A percentile compares a stretch with the other conserved stretches of the same genome.
phyloP scores from a whole-genome alignment of 2,113 vertebrate species.

The Paramisgurnus dabryanus region DNA sequence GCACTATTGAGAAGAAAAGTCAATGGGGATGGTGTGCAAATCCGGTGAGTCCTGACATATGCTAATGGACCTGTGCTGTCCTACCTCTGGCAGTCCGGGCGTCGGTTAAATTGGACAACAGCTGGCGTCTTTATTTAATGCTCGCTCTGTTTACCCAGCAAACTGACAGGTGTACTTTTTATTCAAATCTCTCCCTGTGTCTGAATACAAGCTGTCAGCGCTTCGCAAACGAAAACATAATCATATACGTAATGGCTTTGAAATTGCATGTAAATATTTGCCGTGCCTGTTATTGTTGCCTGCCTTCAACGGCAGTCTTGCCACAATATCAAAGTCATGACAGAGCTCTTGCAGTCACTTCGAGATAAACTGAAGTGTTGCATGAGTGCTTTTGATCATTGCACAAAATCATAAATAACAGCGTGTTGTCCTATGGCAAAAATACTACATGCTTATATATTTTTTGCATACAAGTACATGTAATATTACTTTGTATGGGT shows the following conservation, averaged over 20 bases:
- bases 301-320: slow-evolving; percentile 22
- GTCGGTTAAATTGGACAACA: slow-evolving; percentile 27
- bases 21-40: not conserved
- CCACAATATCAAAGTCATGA: slow-evolving; percentile 60
- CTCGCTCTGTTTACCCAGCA: slow-evolving; percentile 60
- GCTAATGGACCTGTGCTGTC: slow-evolving; percentile 20
- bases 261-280: slow-evolving; percentile 76
- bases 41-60: slow-evolving; percentile 25
- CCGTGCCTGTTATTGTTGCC: slow-evolving; percentile 69
- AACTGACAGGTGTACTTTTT: slow-evolving; percentile 57
- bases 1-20: not conserved
- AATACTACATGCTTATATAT: not conserved
- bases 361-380: not conserved
- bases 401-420: not conserved
- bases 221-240: slow-evolving; percentile 70
- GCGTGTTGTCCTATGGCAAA: not conserved
- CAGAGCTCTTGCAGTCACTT: slow-evolving; percentile 45
- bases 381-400: not conserved
- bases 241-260: slow-evolving; percentile 70
- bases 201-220: slow-evolving; percentile 69
- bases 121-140: slow-evolving; percentile 54
- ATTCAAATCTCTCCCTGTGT: slow-evolving; percentile 53
- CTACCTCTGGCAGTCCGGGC: not conserved
- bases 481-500: not conserved
- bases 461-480: not conserved